A percentile compares a stretch with the other conserved stretches of the same genome.
phyloP scores from a whole-genome alignment of 2,113 vertebrate genomes.

The Pardalotus punctatus region DNA sequence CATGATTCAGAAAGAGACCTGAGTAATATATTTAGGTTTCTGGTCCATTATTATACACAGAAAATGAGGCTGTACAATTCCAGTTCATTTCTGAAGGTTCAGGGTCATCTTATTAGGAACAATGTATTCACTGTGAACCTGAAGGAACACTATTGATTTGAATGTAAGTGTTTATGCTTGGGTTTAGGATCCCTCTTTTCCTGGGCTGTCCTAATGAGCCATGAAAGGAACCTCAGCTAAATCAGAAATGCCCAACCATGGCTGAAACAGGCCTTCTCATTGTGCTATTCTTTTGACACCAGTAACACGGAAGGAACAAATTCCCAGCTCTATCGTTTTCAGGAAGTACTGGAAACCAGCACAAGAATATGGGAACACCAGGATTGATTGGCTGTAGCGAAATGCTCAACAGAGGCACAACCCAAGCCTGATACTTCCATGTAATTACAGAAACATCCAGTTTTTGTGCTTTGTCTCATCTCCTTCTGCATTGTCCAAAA shows the following conservation, averaged over 20 bases:
- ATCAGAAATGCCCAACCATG: not conserved
- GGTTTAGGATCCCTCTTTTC: not conserved
- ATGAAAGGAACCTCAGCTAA: conserved; percentile 12
- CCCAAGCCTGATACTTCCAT: not conserved
- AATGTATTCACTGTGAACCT: conserved; percentile 44
- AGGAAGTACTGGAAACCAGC: not conserved
- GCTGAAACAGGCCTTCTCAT: not conserved
- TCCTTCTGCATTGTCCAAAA: not conserved
- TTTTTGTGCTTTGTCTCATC: not conserved
- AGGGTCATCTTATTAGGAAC: conserved; percentile 40
- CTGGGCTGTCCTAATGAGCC: not conserved
- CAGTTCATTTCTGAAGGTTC: conserved; percentile 31
- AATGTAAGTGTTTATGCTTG: not conserved
- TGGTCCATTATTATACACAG: not conserved
- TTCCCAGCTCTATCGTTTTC: not conserved
- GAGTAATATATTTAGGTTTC: not conserved
- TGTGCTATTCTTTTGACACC: not conserved
- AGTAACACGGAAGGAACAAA: not conserved
- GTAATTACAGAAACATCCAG: not conserved
- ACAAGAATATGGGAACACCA: not conserved
- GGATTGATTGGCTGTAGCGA: not conserved
- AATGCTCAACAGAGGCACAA: not conserved
- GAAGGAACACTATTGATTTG: conserved; percentile 19
- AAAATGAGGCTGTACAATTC: conserved; percentile 25
- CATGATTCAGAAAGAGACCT: not conserved